Percentiles rank a stretch among this genome's conserved stretches.
Conservation (phyloP, 2,113 vertebrate genomes). For the Chunga burmeisteri region DNA sequence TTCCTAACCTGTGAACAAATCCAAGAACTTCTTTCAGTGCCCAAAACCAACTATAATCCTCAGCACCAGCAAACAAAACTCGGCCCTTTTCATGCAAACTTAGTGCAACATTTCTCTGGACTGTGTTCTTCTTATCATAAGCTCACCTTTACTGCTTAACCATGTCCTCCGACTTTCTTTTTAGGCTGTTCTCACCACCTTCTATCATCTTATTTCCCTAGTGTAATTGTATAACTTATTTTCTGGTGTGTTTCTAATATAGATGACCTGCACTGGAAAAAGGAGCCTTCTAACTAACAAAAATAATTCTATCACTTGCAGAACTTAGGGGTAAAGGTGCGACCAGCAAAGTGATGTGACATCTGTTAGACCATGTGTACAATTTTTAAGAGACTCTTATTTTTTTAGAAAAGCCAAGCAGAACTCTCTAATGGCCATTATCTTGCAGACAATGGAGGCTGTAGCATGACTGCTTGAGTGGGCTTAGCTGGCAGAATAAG, state of each 20-base stretch:
- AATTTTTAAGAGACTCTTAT: background rate
- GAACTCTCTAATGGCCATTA: background rate
- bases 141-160: background rate
- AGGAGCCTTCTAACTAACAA: background rate
- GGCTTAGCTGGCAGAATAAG: background rate
- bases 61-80: background rate
- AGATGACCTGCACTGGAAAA: background rate
- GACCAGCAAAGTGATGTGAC: background rate
- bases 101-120: background rate
- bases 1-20: background rate
- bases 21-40: background rate
- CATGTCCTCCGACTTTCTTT: background rate
- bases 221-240: background rate
- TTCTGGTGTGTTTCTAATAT: background rate
- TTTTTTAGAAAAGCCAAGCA: background rate
- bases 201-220: background rate
- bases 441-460: background rate
- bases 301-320: background rate
- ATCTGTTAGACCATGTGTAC: background rate
- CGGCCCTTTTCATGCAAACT: background rate
- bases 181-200: background rate
- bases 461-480: background rate
- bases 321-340: accelerated
- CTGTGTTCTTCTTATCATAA: background rate
- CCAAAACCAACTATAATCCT: background rate